Base-by-base conservation (phyloP, 2,888 invertebrate species). In the Bembecia ichneumoniformis region DNA sequence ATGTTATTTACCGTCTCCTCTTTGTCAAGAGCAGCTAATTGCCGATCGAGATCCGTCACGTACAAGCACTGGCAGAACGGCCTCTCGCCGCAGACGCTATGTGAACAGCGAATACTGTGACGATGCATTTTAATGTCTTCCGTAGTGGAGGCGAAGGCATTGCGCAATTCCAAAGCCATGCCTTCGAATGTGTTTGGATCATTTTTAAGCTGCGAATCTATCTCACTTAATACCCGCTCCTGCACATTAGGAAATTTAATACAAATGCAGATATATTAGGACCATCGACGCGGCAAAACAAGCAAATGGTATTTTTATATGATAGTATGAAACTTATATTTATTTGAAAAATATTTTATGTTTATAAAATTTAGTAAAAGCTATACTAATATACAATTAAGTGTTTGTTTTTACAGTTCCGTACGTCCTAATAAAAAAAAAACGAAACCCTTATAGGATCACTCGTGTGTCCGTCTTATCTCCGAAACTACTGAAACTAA, bases 1-100 rank as follows among this genome's bases (percentile, higher is more conserved):
- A 35, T 10, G 35, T 9, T 35, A 9, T 10, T n/a, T 3, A 82
- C 82, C 44, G 80, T 69, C 60, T 80, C 79, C 28, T 80, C 74
- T 47, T 60, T 79, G 51, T 79, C 80, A 35, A 82, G 56, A 2
- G 58, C 54, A 20, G 71, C 36, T 47, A 77, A 77, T 52, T 76
- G 80, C 10, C 56, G 55, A 52, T 83, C 82, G 34, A 83, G 59
- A 9, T 79, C 77, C 0, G 78, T 79, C 14, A 49, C 59, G 46
- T 62, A 70, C 17, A 61, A 61, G 0, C 56, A 56, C 11, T 53
- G 49, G 0, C 56, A 49, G 3, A 60, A 60, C 10, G 13, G 9
- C 4, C 15, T 15, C 3, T 17, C 16, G 44, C 17, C 11, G 11
- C 16, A 16, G 3, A 51, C 48, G 0, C 43, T 51, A 5, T 54